Evolutionary conservation across 1,140 invertebrate genomes (phyloP), one percentile per base, ranked within the genome.

Genomic region (Brachionus rotundiformis): DNA sequence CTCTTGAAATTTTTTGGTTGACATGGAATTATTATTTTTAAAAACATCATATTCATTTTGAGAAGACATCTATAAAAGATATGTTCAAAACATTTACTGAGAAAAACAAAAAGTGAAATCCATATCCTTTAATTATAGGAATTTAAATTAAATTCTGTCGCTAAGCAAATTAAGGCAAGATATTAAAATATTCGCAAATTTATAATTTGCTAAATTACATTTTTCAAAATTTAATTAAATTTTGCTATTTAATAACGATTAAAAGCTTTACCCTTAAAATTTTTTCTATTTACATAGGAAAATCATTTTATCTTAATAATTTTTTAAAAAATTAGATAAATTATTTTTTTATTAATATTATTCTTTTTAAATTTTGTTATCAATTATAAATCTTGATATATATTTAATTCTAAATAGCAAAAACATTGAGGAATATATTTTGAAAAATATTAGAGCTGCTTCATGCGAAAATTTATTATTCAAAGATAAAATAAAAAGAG

Each of bases 141-240:
- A 36, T 71, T 71, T 71, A 23, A 31, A 16, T 71, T 71, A 19
- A 23, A 36, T 71, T 73, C 27, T 23, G 68, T 73, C 68, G 68
- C 68, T 41, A 25, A 73, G 68, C 68, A 73, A 73, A 73, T n/a
- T 31, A 16, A n/a, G 27, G 1, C 29, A 13, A 68, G 11, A 16
- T 5, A n/a, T 13, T 16, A 68, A 31, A 13, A 23, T n/a, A 27
- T 23, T n/a, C 8, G 3, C 2, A 5, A 63, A 31, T 29, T 23
- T 19, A 11, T 27, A 31, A 29, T 27, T 63, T n/a, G 23, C 49
- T 54, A 6, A 33, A 41, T 41, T 41, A 41, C n/a, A 41, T 13
- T 41, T 3, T 3, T 41, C 1, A 41, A 10, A 13, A 27, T 63
- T 10, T 2, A 29, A 25, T 63, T 8, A 10, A 11, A 11, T 59